Percentiles rank a stretch among this genome's conserved stretches.
phyloP scores from a whole-genome alignment of 92 coral and sea anemone genomes.

The Isaurus tuberculatus region DNA sequence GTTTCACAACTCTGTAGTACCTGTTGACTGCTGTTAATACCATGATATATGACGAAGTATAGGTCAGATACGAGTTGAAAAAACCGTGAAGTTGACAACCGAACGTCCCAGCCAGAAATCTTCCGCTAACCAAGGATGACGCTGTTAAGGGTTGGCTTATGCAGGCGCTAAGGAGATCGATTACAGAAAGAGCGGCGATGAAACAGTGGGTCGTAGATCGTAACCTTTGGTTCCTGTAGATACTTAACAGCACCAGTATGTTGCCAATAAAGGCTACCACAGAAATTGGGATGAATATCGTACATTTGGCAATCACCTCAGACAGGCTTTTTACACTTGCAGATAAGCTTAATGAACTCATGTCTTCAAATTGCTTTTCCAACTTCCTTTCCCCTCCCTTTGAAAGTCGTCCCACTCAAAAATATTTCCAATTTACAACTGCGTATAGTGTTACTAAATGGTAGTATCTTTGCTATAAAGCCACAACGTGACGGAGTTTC shows the following conservation, averaged over 20 bases:
- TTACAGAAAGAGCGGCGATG: slow-evolving; percentile 21
- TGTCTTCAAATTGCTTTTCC: neutral
- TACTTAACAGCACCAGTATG: slow-evolving; percentile 22
- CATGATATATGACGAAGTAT: slow-evolving; percentile 36
- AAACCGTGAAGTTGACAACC: slow-evolving; percentile 31
- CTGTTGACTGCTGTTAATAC: slow-evolving; percentile 34
- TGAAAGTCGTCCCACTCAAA: neutral
- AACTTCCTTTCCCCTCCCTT: neutral
- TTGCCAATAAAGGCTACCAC: slow-evolving; percentile 13
- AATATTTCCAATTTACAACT: neutral
- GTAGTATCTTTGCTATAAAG: too few relatives aligned
- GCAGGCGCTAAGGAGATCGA: slow-evolving; percentile 28
- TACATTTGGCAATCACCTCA: neutral
- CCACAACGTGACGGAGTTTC: too few relatives aligned
- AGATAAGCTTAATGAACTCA: neutral
- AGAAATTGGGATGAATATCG: slow-evolving; percentile 3
- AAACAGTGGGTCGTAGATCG: slow-evolving; percentile 37
- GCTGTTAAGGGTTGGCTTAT: slow-evolving; percentile 21
- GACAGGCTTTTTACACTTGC: neutral
- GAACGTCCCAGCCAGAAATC: slow-evolving; percentile 3
- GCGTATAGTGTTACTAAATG: neutral
- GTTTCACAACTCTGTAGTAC: slow-evolving; percentile 12
- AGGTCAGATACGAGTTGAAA: slow-evolving; percentile 32
- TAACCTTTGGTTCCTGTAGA: slow-evolving; percentile 30
- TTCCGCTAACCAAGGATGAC: slow-evolving; percentile 20